Conservation (phyloP, 2,113 vertebrate genomes). For the Vombatus ursinus region DNA sequence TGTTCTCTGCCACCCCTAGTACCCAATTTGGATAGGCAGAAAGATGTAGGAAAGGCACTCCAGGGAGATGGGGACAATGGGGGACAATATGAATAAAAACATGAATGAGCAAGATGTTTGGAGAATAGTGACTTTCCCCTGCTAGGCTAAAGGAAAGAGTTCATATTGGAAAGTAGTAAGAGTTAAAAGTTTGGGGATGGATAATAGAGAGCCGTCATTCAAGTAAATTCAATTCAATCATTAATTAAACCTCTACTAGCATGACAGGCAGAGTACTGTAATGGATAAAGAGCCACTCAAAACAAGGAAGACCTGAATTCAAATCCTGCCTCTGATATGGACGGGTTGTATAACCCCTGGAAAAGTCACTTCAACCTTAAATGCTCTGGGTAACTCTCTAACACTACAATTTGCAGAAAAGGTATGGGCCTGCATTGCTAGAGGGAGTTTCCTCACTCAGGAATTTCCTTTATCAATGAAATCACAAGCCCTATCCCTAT, state of each 20-base stretch:
- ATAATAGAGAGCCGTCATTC: not conserved
- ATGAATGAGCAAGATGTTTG: no score
- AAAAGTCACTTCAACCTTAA: not conserved
- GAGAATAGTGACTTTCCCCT: not conserved
- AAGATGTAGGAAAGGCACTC: not conserved
- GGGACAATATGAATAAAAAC: not conserved
- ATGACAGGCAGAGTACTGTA: not conserved
- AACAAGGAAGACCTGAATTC: not conserved
- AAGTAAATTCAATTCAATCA: not conserved
- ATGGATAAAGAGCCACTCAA: not conserved
- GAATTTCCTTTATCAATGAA: not conserved
- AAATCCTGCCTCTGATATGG: not conserved
- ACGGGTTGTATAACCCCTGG: not conserved
- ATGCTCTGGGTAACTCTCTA: not conserved
- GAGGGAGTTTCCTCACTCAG: not conserved
- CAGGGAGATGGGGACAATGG: not conserved
- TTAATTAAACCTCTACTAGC: not conserved
- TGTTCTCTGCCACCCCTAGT: not conserved
- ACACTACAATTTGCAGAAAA: not conserved
- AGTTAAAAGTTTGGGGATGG: not conserved
- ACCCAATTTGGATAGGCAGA: not conserved
- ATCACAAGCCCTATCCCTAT: not conserved
- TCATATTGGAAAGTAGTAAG: not conserved
- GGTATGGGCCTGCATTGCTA: not conserved
- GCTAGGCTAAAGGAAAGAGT: not conserved